Percentiles rank a stretch among this genome's conserved stretches.
These are phyloP conservation scores for Cryptocephalus primarius DNA, from an alignment of 2,888 invertebrate genomes.

Conservation along the genomic window DNA sequence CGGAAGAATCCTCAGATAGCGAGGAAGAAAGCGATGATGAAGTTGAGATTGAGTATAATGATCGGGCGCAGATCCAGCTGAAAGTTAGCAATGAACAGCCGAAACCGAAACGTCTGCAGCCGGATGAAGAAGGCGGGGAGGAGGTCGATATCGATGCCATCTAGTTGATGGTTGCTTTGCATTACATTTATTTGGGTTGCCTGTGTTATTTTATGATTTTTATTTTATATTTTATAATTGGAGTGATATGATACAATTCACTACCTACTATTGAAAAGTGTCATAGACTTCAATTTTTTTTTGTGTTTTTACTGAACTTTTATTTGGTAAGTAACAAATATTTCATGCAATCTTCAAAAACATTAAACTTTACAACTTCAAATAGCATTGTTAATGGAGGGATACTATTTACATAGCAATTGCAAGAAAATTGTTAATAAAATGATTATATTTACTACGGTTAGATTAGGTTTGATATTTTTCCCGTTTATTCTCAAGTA, in stretches of 20 bases:
- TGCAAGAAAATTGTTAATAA: too few relatives aligned
- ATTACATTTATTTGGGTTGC: constrained; percentile 1
- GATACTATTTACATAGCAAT: too few relatives aligned
- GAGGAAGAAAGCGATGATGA: constrained; percentile 58
- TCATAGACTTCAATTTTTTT: background rate
- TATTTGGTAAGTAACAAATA: background rate
- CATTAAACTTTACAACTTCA: background rate
- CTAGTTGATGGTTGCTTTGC: constrained; percentile 38
- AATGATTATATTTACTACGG: constrained; percentile 17
- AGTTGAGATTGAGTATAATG: constrained; percentile 78
- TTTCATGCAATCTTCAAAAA: background rate
- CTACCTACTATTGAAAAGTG: background rate
- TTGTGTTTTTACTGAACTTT: constrained; percentile 1
- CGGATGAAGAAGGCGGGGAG: constrained; percentile 63
- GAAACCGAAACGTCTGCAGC: constrained; percentile 30
- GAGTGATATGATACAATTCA: constrained; percentile 10
- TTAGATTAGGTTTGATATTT: constrained; percentile 21
- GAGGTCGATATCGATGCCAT: constrained; percentile 92
- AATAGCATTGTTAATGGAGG: background rate
- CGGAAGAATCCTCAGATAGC: constrained; percentile 72
- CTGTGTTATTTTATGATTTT: constrained; percentile 2
- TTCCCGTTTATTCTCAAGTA: constrained; percentile 12
- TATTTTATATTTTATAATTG: background rate
- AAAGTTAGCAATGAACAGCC: constrained; percentile 28
- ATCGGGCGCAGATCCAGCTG: constrained; percentile 70